Evolutionary conservation across 2,888 invertebrate genomes (phyloP), one percentile per base, ranked within the genome.

Genomic region (Napeogenes sylphis): DNA sequence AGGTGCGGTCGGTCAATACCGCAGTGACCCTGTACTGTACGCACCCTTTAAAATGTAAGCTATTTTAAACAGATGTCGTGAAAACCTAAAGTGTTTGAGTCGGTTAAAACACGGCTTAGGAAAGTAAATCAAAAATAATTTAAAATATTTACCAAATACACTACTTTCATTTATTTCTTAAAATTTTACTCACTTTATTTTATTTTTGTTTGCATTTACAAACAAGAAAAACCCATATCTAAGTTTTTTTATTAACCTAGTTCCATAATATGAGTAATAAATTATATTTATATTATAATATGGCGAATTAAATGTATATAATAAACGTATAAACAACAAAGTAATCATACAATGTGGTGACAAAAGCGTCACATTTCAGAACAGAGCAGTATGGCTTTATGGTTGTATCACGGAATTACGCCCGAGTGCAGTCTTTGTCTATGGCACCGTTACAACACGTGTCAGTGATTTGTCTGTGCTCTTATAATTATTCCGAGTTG

Each of bases 11-110:
- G 75, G 72, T 64, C 67, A 62, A 65, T 70, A 65, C 63, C 61
- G 61, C 59, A 69, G 62, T 67, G 76, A 70, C 81, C 78, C 69
- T 81, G 78, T 78, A 66, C 68, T 59, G 56, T 55, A 69, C 74
- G 67, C 77, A 73, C 77, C 80, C 79, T 68, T 64, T 64, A 66
- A 70, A 72, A 61, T 38, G 46, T 64, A 55, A 21, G 21, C 21
- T 21, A 21, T 21, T 21, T 21, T 21, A 21, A 21, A 21, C 21
- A 21, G 21, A 21, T 21, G 21, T 21, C 21, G 21, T 21, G 21
- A 21, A 21, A 21, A 21, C 21, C 21, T 21, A 21, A 21, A n/a
- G n/a, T 21, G 21, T 21, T 21, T 21, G 21, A 21, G 21, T 21
- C 21, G 21, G 21, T 21, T 21, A 21, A 21, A 21, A 21, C 21